phyloP scores from a whole-genome alignment of 1,140 invertebrate species.

The Drosophila jambulina region DNA sequence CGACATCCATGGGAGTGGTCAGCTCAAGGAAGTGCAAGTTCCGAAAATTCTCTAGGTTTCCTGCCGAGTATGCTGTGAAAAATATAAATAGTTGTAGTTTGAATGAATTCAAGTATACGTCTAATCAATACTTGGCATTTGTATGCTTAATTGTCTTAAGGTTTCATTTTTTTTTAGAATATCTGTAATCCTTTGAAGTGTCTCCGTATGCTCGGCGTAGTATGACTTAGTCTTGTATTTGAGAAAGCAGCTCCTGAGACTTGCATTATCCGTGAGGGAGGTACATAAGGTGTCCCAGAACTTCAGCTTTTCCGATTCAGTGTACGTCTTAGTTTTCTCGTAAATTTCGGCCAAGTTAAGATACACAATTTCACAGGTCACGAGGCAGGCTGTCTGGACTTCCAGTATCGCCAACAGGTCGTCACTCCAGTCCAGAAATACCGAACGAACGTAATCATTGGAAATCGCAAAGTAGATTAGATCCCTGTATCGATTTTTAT shows the following conservation, averaged over 20 bases:
- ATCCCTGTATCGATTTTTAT: slow-evolving; percentile 4
- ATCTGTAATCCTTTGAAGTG: slow-evolving; percentile 6
- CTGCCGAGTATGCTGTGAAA: slow-evolving; percentile 4
- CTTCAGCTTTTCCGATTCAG: neutral
- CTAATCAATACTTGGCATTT: neutral
- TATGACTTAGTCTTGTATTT: neutral
- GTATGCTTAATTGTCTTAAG: neutral
- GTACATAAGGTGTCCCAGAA: neutral
- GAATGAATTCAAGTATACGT: neutral
- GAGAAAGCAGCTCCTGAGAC: neutral
- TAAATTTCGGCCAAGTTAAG: neutral
- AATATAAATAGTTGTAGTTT: neutral
- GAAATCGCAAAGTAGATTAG: slow-evolving; percentile 6
- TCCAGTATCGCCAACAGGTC: neutral
- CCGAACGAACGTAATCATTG: neutral
- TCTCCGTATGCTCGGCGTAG: slow-evolving; percentile 6
- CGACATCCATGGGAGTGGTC: neutral
- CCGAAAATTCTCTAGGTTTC: slow-evolving; percentile 1
- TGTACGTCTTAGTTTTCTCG: neutral
- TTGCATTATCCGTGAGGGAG: neutral
- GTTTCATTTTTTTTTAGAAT: neutral
- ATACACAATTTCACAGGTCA: accelerated
- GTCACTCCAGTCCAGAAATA: neutral
- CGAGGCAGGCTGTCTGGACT: neutral
- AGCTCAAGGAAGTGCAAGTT: neutral